phyloP scores from a whole-genome alignment of 2,888 invertebrate species.

The Drosophila bunnanda region DNA sequence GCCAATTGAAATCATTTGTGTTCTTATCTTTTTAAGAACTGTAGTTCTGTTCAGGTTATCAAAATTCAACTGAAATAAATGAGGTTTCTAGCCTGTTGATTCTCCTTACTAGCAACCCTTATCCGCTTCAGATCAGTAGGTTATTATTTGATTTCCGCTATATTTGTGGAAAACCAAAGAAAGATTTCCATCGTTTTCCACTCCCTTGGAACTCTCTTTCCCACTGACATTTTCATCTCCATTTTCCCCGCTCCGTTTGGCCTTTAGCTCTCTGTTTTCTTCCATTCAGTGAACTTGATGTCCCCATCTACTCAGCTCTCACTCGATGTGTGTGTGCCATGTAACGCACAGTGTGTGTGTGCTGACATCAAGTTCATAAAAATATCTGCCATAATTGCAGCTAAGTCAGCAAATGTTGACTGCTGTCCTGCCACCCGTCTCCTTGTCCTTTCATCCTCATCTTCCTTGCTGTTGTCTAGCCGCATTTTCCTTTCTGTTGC shows the following conservation, averaged over 20 bases:
- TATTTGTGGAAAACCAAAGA: not conserved
- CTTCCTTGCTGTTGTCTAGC: constrained; percentile 24
- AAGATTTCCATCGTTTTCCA: not conserved
- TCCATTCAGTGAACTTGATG: constrained; percentile 22
- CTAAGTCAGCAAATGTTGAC: constrained; percentile 71
- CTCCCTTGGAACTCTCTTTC: not conserved
- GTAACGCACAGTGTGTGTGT: constrained; percentile 22
- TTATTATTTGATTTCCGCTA: not conserved
- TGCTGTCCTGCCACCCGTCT: constrained; percentile 22
- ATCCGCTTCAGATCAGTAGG: not conserved
- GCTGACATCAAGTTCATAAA: constrained; percentile 58
- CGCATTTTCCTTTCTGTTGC: constrained; percentile 44
- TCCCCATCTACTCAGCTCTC: constrained; percentile 11
- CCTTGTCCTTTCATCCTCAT: constrained; percentile 15
- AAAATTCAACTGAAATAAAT: not conserved
- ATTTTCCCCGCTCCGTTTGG: constrained; percentile 31
- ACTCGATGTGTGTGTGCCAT: constrained; percentile 13
- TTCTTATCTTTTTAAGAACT: not conserved
- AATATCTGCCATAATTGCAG: constrained; percentile 71
- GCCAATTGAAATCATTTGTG: not conserved
- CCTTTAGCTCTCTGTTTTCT: constrained; percentile 13
- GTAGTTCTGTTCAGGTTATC: not conserved
- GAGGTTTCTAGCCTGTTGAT: too few species aligned
- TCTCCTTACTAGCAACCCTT: not conserved
- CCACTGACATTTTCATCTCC: constrained; percentile 25